Evolutionary conservation across 1,140 invertebrate species (phyloP).

Genomic region (Lordiphosa mommai): DNA sequence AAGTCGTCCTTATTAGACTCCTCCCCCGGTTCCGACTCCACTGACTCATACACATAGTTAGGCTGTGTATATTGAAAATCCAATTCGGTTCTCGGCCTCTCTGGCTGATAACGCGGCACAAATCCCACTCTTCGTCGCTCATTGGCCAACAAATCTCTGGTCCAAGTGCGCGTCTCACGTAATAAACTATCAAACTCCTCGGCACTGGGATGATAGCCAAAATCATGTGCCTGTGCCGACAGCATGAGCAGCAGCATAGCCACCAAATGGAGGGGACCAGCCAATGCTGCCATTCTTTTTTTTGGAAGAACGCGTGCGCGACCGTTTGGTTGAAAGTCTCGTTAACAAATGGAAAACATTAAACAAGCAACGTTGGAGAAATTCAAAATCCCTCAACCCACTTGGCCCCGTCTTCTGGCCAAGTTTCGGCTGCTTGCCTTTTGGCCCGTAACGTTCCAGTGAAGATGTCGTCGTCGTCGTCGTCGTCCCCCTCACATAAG

Average conservation of each 20-base stretch:
- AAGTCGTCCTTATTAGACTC: background rate
- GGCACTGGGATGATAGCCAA: conserved; percentile 75
- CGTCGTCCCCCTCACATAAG: background rate
- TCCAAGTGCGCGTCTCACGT: conserved; percentile 58
- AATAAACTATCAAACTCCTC: conserved; percentile 72
- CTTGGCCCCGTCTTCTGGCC: background rate
- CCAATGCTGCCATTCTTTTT: background rate
- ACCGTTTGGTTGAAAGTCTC: conserved; percentile 56
- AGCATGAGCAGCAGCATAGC: conserved; percentile 32
- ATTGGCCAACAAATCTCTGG: conserved; percentile 49
- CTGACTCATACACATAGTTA: conserved; percentile 46
- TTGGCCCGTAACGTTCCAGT: conserved; percentile 63
- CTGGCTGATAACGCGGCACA: conserved; percentile 45
- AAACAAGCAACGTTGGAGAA: conserved; percentile 29
- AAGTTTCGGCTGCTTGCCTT: conserved; percentile 58
- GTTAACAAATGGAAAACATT: conserved; percentile 56
- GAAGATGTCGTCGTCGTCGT: conserved; percentile 35
- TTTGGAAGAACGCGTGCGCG: conserved; percentile 26
- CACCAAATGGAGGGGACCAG: conserved; percentile 13
- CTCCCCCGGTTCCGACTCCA: conserved; percentile 14
- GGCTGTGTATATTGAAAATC: conserved; percentile 36
- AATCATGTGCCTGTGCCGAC: conserved; percentile 44
- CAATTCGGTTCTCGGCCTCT: conserved; percentile 29
- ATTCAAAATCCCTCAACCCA: conserved; percentile 11
- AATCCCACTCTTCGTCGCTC: conserved; percentile 21